phyloP scores from a whole-genome alignment of 2,797 vertebrate species.

The Lateolabrax maculatus region DNA sequence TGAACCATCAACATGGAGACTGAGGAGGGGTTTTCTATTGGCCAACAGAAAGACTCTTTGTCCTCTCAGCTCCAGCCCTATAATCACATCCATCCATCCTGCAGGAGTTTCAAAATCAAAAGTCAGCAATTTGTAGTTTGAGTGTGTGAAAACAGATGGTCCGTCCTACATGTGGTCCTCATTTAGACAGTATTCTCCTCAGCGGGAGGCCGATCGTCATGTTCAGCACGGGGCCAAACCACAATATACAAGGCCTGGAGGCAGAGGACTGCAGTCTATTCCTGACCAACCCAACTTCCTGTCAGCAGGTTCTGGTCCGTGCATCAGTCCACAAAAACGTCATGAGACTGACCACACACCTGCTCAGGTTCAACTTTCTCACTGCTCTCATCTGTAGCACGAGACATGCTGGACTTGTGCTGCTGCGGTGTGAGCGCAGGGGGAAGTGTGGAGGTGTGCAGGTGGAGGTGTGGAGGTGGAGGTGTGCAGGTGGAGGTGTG shows the following conservation, averaged over 20 bases:
- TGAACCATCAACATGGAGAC: not conserved
- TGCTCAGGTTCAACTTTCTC: no score
- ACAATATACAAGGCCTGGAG: not conserved
- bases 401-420: no score
- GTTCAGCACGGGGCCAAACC: slow-evolving; percentile 15
- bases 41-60: not conserved
- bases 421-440: no score
- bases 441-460: no score
- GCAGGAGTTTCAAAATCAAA: slow-evolving; percentile 10
- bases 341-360: no score
- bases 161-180: slow-evolving; percentile 37
- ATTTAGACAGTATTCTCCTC: slow-evolving; percentile 22
- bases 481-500: no score
- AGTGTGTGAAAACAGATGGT: slow-evolving; percentile 34
- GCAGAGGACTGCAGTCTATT: not conserved
- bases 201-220: slow-evolving; percentile 24
- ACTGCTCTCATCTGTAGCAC: no score
- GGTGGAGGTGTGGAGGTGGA: no score
- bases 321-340: no score
- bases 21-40: not conserved
- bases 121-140: slow-evolving; percentile 27
- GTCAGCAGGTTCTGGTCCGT: no score
- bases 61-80: not conserved
- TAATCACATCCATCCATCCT: slow-evolving; percentile 24
- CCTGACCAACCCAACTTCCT: no score